Base-by-base conservation (phyloP, 2,888 invertebrate genomes). In the Drosophila monieri region DNA sequence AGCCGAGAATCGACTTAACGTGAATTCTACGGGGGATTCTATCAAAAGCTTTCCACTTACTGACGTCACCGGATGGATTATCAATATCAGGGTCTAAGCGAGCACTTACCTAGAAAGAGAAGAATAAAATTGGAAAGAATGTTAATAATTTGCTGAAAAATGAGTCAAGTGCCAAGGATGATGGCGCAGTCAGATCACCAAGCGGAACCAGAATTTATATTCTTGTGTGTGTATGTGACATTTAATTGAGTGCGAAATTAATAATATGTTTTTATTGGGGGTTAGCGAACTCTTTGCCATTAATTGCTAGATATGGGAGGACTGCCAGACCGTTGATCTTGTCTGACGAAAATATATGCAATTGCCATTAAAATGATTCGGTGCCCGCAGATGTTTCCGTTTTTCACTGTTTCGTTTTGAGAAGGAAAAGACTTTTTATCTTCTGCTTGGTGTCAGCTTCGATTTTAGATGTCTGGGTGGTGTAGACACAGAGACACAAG, bases 231-330 rank as follows among this genome's bases (percentile, higher is more conserved):
- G 46, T 52, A 54, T 67, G 64, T 37, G 71, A 71, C 74, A 76
- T 66, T 76, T 83, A 80, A 85, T 80, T 76, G 66, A 76, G 80
- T 80, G 85, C 66, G 79, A 85, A 65, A 66, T 21, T 49, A 57
- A 60, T 41, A 21, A 23, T 23, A 14, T 37, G 37, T 49, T 53
- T 61, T 55, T 30, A 61, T 61, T 25, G 44, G 9, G 61, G 72
- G 69, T 53, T 49, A 35, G 62, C 62, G 69, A 69, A 69, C 69
- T 69, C 69, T 69, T 55, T 25, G 48, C 39, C n/a, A 51, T 65
- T 74, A 74, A 74, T 73, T 73, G 62, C 54, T 53, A 41, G 55
- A 32, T 46, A 48, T 56, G 35, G 64, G 14, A 27, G 48, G 10
- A 58, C 49, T 57, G 27, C 25, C 53, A 59, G 77, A 71, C 55